These are phyloP conservation scores for Hippotragus niger DNA, from an alignment of 2,113 vertebrate species.

Conservation along the genomic window DNA sequence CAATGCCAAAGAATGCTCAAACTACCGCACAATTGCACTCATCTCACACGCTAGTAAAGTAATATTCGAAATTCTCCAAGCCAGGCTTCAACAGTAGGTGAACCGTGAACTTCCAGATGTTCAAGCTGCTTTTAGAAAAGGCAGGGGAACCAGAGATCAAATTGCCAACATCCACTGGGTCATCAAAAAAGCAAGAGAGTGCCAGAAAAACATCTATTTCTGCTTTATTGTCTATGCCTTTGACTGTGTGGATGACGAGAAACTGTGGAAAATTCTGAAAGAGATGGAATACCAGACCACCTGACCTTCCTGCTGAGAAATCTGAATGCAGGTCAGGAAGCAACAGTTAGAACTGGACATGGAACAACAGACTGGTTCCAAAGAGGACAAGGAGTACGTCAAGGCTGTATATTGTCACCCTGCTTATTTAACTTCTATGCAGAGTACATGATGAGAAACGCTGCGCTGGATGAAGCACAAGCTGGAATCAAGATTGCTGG, in stretches of 20 bases:
- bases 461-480: not conserved
- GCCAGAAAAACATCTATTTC: not conserved
- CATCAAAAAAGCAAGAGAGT: not conserved
- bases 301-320: not conserved
- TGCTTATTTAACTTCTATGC: not conserved
- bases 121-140: not conserved
- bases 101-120: not conserved
- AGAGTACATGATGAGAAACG: not conserved
- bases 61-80: not conserved
- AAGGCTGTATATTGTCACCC: not conserved
- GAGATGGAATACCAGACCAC: not conserved
- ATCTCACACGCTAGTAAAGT: not conserved
- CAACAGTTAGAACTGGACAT: not conserved
- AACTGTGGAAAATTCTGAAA: not conserved
- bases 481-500: not conserved
- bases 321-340: not conserved
- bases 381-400: not conserved
- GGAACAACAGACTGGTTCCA: not conserved
- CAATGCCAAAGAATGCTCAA: not conserved
- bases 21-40: not conserved
- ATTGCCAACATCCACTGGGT: not conserved
- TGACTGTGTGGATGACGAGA: not conserved
- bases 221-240: not conserved
- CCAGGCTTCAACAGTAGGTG: not conserved
- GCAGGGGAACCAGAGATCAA: not conserved